Percentiles rank a stretch among this genome's conserved stretches.
These are phyloP conservation scores for Pediacus dermestoides DNA, from an alignment of 2,888 invertebrate species.

Conservation along the genomic window DNA sequence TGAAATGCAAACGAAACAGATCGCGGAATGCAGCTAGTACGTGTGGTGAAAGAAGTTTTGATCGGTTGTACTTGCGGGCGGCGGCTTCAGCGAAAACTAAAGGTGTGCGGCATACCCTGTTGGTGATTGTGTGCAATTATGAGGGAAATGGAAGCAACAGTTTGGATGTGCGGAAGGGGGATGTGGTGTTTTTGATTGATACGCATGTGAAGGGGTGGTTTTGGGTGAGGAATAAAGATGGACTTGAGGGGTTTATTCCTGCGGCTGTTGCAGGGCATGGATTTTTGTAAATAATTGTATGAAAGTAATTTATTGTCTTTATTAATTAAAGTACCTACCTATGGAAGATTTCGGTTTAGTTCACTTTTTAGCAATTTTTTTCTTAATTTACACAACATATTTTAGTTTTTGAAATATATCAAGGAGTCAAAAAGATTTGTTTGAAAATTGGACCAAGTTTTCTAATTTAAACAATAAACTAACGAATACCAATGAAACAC, in stretches of 20 bases:
- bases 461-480: too few relatives aligned
- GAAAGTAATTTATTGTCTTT: too few relatives aligned
- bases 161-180: constrained; percentile 66
- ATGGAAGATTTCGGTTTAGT: too few relatives aligned
- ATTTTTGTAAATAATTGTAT: constrained; percentile 59
- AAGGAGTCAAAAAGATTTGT: too few relatives aligned
- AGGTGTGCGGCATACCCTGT: constrained; percentile 59
- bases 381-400: too few relatives aligned
- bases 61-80: constrained; percentile 64
- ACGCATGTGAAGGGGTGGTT: constrained; percentile 66
- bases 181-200: constrained; percentile 68
- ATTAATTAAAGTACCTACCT: too few relatives aligned
- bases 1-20: constrained; percentile 22
- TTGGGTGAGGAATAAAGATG: constrained; percentile 68
- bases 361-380: too few relatives aligned
- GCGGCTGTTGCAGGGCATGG: constrained; percentile 75
- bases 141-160: constrained; percentile 58
- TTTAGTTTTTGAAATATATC: too few relatives aligned
- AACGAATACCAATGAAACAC: too few relatives aligned
- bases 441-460: too few relatives aligned
- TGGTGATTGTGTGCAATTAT: constrained; percentile 69
- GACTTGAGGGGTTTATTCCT: constrained; percentile 72
- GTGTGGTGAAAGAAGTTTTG: constrained; percentile 71
- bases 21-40: constrained; percentile 41
- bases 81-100: constrained; percentile 53